These are phyloP conservation scores for Brenthis ino DNA, from an alignment of 2,888 invertebrate genomes.

Conservation along the genomic window DNA sequence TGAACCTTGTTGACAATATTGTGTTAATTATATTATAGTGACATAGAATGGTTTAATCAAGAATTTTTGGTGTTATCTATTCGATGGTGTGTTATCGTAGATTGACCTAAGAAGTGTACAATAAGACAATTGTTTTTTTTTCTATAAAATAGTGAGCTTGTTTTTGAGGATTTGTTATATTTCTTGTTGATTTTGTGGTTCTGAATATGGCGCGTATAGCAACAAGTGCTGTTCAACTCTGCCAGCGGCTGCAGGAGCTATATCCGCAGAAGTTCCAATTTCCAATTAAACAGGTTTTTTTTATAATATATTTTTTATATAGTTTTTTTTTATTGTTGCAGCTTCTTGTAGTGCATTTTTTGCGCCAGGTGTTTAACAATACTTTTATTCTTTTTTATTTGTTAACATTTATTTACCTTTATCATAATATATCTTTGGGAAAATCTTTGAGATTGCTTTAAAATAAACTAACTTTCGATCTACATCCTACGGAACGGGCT, in stretches of 20 bases:
- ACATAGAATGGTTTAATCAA: background rate
- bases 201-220: constrained; percentile 67
- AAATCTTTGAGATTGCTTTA: no score
- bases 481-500: no score
- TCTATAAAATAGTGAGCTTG: background rate
- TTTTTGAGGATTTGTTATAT: background rate
- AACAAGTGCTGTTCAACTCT: constrained; percentile 67
- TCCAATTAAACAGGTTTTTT: constrained; percentile 56
- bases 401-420: no score
- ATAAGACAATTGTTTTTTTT: background rate
- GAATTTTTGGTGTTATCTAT: background rate
- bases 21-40: constrained; percentile 10
- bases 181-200: background rate
- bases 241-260: constrained; percentile 71
- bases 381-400: no score
- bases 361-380: no score
- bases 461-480: no score
- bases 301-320: constrained; percentile 23
- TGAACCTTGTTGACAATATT: constrained; percentile 21
- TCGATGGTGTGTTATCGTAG: background rate
- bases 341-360: no score
- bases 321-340: background rate
- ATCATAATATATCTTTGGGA: no score
- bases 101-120: background rate
- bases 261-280: constrained; percentile 68